These are phyloP conservation scores for Oreochromis aureus DNA, from an alignment of 2,113 vertebrate genomes.

Conservation along the genomic window DNA sequence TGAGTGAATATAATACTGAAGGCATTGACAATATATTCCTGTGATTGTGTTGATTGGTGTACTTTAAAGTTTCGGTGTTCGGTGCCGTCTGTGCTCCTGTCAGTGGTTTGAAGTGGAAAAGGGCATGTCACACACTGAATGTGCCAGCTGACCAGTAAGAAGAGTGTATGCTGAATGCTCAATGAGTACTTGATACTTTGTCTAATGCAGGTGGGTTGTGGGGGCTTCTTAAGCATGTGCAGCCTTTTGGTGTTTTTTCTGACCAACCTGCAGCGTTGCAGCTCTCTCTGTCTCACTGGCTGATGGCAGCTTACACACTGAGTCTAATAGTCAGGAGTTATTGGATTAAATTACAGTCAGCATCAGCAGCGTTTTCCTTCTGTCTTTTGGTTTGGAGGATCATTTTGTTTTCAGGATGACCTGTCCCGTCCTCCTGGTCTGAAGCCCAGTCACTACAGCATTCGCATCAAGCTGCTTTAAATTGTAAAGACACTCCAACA, in stretches of 20 bases:
- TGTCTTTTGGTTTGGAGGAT: neutral
- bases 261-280: neutral
- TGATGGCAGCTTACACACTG: rapidly evolving
- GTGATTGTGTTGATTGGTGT: rapidly evolving
- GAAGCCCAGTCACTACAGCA: rapidly evolving
- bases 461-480: rapidly evolving
- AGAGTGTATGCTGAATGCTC: neutral
- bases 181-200: neutral
- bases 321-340: neutral
- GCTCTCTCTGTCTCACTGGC: neutral
- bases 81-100: neutral
- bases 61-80: neutral
- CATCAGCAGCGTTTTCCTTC: neutral
- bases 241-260: neutral
- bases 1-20: neutral
- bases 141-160: neutral
- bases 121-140: neutral
- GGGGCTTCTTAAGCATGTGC: neutral
- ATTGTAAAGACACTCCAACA: rapidly evolving
- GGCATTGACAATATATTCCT: rapidly evolving
- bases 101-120: neutral
- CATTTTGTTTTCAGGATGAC: neutral
- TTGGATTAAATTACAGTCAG: rapidly evolving
- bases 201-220: neutral
- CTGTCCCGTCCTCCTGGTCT: neutral